Percentiles rank a stretch among this genome's conserved stretches.
Evolutionary conservation across 2,113 vertebrate species (phyloP).

Genomic region (Campylomormyrus tamandua): DNA sequence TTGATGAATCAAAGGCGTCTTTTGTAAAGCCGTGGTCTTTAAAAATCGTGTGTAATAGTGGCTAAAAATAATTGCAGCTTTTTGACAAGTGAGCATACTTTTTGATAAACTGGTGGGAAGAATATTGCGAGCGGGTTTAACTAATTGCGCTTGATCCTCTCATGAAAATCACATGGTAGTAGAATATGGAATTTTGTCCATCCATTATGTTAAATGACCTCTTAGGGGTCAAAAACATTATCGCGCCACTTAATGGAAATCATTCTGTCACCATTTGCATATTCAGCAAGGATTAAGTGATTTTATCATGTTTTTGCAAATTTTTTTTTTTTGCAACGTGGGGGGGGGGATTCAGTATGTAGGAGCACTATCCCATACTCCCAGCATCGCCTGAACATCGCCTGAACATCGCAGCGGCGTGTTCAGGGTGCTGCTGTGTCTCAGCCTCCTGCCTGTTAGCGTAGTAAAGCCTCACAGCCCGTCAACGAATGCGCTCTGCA

Average conservation of each 20-base stretch:
- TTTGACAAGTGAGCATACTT: neutral
- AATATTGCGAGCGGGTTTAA: neutral
- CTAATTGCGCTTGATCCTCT: neutral
- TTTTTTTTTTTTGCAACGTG: neutral
- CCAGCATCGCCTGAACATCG: neutral
- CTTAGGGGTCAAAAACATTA: neutral
- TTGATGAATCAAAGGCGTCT: constrained; percentile 54
- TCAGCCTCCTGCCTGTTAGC: neutral
- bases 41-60: too few species aligned
- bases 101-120: neutral
- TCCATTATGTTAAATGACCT: neutral
- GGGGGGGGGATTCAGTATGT: neutral
- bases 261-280: constrained; percentile 40
- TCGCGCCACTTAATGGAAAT: neutral
- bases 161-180: neutral
- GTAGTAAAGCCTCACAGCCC: neutral
- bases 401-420: neutral
- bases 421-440: neutral
- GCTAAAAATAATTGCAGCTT: neutral
- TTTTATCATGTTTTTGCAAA: neutral
- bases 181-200: neutral
- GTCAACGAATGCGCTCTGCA: neutral
- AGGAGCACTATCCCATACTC: neutral
- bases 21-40: constrained; percentile 30
- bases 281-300: constrained; percentile 37